A percentile compares a stretch with the other conserved stretches of the same genome.
phyloP scores from a whole-genome alignment of 2,113 vertebrate genomes.

The Todiramphus saurophagus region DNA sequence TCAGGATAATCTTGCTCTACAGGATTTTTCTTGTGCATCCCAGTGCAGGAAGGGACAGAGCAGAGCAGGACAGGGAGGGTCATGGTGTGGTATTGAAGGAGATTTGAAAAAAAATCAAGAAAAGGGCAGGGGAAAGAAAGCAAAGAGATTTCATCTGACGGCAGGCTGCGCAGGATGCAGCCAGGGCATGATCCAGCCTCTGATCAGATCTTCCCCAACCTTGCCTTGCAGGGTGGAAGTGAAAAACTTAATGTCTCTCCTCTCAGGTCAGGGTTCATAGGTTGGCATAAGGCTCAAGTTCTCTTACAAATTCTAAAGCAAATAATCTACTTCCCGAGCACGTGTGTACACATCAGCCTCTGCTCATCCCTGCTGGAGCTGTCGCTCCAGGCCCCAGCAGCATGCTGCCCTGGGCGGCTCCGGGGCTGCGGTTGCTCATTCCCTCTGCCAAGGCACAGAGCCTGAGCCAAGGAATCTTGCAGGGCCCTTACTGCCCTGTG shows the following conservation, averaged over 20 bases:
- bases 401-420: neutral
- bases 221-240: neutral
- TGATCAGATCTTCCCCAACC: neutral
- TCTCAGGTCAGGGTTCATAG: neutral
- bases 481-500: neutral
- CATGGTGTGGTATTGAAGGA: neutral
- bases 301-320: neutral
- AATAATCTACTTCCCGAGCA: neutral
- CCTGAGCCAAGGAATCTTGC: neutral
- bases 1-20: neutral
- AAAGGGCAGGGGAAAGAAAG: neutral
- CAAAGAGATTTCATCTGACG: neutral
- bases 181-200: neutral
- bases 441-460: neutral
- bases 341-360: neutral
- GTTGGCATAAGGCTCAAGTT: neutral
- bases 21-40: neutral
- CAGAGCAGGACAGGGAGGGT: neutral
- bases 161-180: neutral
- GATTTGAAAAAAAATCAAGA: neutral
- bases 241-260: neutral
- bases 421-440: neutral
- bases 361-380: rapidly evolving
- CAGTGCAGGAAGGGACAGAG: neutral
- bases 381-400: neutral